phyloP scores from a whole-genome alignment of 2,113 vertebrate species.

The Zosterops japonicus region DNA sequence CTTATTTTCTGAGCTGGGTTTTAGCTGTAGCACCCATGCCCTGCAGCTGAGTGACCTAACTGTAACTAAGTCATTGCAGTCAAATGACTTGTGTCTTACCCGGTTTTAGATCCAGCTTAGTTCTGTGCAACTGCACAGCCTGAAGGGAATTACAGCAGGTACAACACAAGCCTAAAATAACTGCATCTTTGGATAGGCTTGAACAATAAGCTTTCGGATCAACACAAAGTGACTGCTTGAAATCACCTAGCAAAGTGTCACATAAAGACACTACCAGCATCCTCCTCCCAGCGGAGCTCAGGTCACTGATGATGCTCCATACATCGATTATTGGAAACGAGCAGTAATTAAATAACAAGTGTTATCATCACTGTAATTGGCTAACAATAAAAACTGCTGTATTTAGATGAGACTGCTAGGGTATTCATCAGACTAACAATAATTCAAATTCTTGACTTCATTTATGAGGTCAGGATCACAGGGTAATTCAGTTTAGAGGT shows the following conservation, averaged over 20 bases:
- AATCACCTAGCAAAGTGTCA: neutral
- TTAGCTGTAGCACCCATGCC: neutral
- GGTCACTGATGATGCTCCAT: neutral
- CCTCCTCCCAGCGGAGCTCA: neutral
- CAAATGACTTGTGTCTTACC: neutral
- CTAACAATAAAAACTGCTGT: neutral
- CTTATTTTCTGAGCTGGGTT: neutral
- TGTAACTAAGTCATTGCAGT: neutral
- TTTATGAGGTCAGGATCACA: neutral
- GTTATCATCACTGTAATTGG: neutral
- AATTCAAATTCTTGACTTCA: neutral
- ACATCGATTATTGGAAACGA: neutral
- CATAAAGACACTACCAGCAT: neutral
- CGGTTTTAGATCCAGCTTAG: neutral
- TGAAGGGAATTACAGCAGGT: neutral
- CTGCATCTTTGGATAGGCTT: neutral
- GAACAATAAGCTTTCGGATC: neutral
- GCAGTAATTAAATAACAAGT: neutral
- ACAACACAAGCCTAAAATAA: neutral
- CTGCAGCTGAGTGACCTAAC: neutral
- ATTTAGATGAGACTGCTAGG: neutral
- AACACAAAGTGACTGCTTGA: neutral
- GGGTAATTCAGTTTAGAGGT: neutral
- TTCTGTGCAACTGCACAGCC: fast-evolving
- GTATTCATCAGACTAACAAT: neutral